Conservation (phyloP, 2,888 invertebrate species). For the Andrena camellia region DNA sequence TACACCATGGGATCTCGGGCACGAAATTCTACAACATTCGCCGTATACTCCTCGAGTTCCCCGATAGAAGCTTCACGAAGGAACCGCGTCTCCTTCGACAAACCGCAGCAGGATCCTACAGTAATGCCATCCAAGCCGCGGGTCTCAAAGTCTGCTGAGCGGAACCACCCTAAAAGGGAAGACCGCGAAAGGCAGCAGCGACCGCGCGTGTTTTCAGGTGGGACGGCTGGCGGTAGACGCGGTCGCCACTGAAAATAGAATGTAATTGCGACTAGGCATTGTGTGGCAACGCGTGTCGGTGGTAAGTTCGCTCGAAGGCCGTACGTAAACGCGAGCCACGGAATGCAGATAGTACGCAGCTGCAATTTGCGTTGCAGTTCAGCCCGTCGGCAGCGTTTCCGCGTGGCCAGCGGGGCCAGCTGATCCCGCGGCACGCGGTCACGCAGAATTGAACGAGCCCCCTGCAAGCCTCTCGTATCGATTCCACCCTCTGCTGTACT, state of each 20-base stretch:
- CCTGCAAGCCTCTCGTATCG: constrained; percentile 24
- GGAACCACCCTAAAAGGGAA: constrained; percentile 4
- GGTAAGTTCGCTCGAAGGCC: constrained; percentile 55
- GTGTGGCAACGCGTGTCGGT: constrained; percentile 25
- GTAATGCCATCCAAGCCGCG: too few species aligned
- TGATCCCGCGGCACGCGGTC: constrained; percentile 24
- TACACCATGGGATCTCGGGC: too few species aligned
- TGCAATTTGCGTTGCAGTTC: constrained; percentile 37
- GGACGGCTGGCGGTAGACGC: neutral
- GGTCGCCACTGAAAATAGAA: constrained; percentile 49
- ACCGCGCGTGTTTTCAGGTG: neutral
- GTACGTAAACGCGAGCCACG: neutral
- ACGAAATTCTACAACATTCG: too few species aligned
- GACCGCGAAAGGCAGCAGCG: constrained; percentile 2
- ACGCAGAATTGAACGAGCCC: constrained; percentile 27
- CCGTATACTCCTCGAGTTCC: too few species aligned
- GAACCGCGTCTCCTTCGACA: too few species aligned
- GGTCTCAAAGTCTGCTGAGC: too few species aligned
- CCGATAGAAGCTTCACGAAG: too few species aligned
- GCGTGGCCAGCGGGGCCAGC: neutral
- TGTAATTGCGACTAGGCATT: constrained; percentile 40
- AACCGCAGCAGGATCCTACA: too few species aligned
- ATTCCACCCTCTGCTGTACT: constrained; percentile 7
- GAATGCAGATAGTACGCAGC: constrained; percentile 46
- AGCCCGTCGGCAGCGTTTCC: constrained; percentile 20